Evolutionary conservation across 2,888 invertebrate species (phyloP), one percentile per base, ranked within the genome.

Genomic region (Acrocyrtus sp.): DNA sequence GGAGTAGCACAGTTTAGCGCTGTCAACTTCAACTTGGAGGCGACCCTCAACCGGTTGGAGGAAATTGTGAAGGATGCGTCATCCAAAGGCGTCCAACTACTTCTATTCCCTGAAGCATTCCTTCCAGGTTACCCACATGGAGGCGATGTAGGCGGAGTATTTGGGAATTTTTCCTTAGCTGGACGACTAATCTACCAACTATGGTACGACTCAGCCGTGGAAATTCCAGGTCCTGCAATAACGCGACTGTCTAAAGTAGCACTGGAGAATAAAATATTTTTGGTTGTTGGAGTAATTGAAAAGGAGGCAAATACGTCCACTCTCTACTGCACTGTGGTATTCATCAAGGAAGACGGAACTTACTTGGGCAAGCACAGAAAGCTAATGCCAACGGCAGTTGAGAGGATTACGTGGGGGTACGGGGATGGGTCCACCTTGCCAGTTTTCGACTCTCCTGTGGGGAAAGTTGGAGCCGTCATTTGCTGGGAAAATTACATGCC

Each of bases 401-500:
- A 77, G 41, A 24, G 77, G n/a, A 29, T 75, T 10, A 34, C 57
- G 0, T 75, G 75, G 77, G 73, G 73, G 3, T 41, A 34, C 3
- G 77, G 77, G 15, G 77, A 77, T 63, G 77, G 66, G 4, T 72
- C 72, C 15, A 74, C 67, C 3, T n/a, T 77, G 15, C 75, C 77
- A 19, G 73, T 77, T 19, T 77, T 60, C 24, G 67, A 77, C 21
- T 66, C 75, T 0, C 62, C 65, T 1, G 65, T 66, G 8, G 77
- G 77, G 19, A 75, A 72, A 50, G 34, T 77, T 2, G 77, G 77
- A 10, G 54, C 66, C 1, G 77, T 75, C 0, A 77, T 77, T 27
- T 77, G 77, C 51, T 77, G 77, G 77, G 77, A 77, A 29, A 77
- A 77, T 58, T 77, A 77, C 54, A 77, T 77, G 77, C 77, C 77